Base-by-base conservation (phyloP, 2,797 vertebrate genomes). In the Cirrhinus mrigala region DNA sequence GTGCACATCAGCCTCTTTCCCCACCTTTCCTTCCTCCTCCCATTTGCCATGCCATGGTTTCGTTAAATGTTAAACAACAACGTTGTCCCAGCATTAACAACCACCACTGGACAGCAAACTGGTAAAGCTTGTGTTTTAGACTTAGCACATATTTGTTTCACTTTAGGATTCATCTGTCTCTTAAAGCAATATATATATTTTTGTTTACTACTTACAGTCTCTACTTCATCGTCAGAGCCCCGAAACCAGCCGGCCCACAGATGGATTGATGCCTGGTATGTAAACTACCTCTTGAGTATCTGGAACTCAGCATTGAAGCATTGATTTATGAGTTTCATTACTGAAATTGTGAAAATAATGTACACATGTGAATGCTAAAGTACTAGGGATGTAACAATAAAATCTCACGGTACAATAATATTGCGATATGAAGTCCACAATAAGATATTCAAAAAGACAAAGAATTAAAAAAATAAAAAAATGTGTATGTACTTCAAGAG, bases 221-320 rank as follows among this genome's bases (percentile, higher is more conserved):
- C 95, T 95, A 92, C 96, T 96, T 94, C 96, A 96, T 93, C 94
- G 95, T 84, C 93, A 95, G 93, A 94, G 94, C 92, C 94, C 95
- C 87, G 91, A 95, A 94, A 93, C 93, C 92, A 95, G 95, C 95
- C 95, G 96, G 95, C 92, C 93, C 90, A 95, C 96, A 93, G 96
- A 97, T 96, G 96, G 97, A 94, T 97, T 97, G 94, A 95, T 96
- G 95, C 96, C 97, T 95, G 96, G 96, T 98, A 93, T 96, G 96
- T 93, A 24, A 33, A 12, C 40, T 73, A 0, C n/a, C 48, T 81
- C 11, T 8, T 22, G 18, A 68, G n/a, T 70, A 24, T 74, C n/a
- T 40, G 7, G 48, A 81, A 52, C 7, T 44, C 40, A 44, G n/a
- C n/a, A n/a, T n/a, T n/a, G n/a, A n/a, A 44, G 4, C 40, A 44